Evolutionary conservation across 2,888 invertebrate genomes (phyloP).

Genomic region (Scaptomyza reducta): DNA sequence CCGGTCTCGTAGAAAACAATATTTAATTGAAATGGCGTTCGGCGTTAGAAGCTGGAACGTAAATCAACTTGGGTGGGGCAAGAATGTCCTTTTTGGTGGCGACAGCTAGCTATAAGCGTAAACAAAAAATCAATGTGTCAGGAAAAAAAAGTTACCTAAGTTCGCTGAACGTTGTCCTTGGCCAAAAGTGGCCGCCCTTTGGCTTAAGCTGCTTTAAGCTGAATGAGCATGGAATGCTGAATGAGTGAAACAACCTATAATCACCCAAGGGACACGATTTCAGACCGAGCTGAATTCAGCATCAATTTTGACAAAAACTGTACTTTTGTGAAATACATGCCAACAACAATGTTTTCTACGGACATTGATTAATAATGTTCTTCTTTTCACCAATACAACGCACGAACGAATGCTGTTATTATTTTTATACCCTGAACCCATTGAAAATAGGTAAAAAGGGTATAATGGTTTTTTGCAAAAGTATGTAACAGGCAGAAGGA

Average conservation of each 20-base stretch:
- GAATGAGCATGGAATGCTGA: background rate
- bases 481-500: too few species aligned
- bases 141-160: slow-evolving; percentile 81
- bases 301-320: slow-evolving; percentile 34
- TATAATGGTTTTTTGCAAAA: too few species aligned
- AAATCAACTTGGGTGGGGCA: slow-evolving; percentile 65
- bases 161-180: slow-evolving; percentile 57
- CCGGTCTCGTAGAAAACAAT: slow-evolving; percentile 77
- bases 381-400: slow-evolving; percentile 46
- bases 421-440: too few species aligned
- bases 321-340: slow-evolving; percentile 67
- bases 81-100: slow-evolving; percentile 53
- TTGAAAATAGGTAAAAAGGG: too few species aligned
- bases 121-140: slow-evolving; percentile 80
- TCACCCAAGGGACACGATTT: slow-evolving; percentile 64
- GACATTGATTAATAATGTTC: slow-evolving; percentile 81
- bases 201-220: slow-evolving; percentile 72
- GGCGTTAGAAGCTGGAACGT: slow-evolving; percentile 63
- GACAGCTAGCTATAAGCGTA: slow-evolving; percentile 77
- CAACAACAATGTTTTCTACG: slow-evolving; percentile 53
- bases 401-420: slow-evolving; percentile 56
- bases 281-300: slow-evolving; percentile 33
- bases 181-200: slow-evolving; percentile 59
- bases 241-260: slow-evolving; percentile 5
- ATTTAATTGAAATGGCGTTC: slow-evolving; percentile 82